phyloP scores from a whole-genome alignment of 2,113 vertebrate species.

The Colius striatus region DNA sequence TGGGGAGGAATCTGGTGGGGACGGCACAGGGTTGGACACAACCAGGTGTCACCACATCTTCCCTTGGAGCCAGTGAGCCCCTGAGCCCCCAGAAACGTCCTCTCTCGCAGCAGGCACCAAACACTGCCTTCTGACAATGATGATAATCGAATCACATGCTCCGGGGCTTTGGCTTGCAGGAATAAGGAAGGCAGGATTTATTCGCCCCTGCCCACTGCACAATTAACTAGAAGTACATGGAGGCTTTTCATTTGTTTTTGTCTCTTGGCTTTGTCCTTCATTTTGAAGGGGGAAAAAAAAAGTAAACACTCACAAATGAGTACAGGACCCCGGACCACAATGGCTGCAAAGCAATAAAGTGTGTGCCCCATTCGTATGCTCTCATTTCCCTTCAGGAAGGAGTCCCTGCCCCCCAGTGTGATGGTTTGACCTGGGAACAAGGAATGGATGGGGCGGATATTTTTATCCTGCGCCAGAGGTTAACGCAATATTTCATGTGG shows the following conservation, averaged over 20 bases:
- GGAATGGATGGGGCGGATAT: neutral
- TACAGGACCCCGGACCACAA: neutral
- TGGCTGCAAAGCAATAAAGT: neutral
- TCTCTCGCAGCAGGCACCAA: rapidly evolving
- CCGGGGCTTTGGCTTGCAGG: neutral
- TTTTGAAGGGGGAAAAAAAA: neutral
- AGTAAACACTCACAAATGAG: rapidly evolving
- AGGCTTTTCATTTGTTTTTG: neutral
- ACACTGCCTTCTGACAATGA: neutral
- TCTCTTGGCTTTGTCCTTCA: neutral
- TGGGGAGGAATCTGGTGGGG: neutral
- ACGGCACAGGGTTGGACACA: neutral
- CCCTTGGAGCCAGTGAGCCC: neutral
- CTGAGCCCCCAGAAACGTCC: neutral
- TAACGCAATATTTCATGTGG: neutral
- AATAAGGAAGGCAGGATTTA: neutral
- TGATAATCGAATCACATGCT: neutral
- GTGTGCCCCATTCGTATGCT: rapidly evolving
- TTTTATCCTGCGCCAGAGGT: neutral
- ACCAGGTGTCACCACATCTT: rapidly evolving
- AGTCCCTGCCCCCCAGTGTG: neutral
- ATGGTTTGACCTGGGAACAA: neutral
- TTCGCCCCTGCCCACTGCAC: neutral
- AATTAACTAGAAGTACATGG: neutral
- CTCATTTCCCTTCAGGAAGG: neutral